A percentile compares a stretch with the other conserved stretches of the same genome.
phyloP scores from a whole-genome alignment of 1,140 invertebrate species.

The Drosophila sproati region DNA sequence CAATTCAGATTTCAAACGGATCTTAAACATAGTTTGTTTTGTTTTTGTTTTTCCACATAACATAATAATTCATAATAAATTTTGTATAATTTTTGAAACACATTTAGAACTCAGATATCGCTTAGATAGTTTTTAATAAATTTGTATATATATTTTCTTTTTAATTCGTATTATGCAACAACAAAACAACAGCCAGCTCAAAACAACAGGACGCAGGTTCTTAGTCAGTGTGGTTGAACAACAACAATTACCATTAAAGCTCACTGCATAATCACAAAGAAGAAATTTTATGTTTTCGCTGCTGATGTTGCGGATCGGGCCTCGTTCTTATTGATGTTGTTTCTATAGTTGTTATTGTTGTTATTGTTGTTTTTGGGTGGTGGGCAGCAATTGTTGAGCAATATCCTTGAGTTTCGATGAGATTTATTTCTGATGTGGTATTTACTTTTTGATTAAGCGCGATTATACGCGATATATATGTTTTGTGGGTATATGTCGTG shows the following conservation, averaged over 20 bases:
- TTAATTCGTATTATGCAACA: conserved; percentile 53
- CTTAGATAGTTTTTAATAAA: conserved; percentile 39
- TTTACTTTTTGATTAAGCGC: conserved; percentile 19
- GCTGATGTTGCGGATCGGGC: conserved; percentile 25
- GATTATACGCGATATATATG: conserved; percentile 21
- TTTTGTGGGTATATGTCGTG: conserved; percentile 24
- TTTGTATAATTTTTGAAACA: conserved; percentile 52
- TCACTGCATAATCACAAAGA: conserved; percentile 28
- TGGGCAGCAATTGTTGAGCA: conserved; percentile 17
- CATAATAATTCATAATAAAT: too few relatives aligned
- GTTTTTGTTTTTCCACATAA: too few relatives aligned
- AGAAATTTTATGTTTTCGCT: conserved; percentile 14
- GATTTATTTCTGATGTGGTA: background rate
- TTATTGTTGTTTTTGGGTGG: conserved; percentile 13
- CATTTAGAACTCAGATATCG: conserved; percentile 37
- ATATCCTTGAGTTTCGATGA: conserved; percentile 32
- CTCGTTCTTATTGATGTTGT: conserved; percentile 18
- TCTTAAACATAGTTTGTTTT: too few relatives aligned
- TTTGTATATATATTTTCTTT: conserved; percentile 46
- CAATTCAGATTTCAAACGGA: too few relatives aligned
- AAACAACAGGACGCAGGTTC: conserved; percentile 66
- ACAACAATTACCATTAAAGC: conserved; percentile 62
- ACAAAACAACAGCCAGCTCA: conserved; percentile 75
- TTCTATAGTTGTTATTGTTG: conserved; percentile 1
- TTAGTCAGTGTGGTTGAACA: conserved; percentile 36